Conservation (phyloP, 2,113 vertebrate genomes). For the Labrus mixtus region DNA sequence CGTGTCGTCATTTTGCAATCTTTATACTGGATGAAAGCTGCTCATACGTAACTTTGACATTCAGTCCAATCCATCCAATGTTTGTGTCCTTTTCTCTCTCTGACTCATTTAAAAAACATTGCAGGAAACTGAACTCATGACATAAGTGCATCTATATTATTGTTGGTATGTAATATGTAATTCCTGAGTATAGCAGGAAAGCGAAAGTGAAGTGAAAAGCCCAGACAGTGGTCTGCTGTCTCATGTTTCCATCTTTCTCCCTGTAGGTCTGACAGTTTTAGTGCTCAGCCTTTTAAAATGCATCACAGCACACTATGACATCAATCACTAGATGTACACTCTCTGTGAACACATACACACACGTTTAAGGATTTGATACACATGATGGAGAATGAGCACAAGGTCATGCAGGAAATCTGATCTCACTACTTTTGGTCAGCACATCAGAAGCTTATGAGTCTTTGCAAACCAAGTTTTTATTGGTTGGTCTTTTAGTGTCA, state of each 20-base stretch:
- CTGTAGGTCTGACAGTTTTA: slow-evolving; percentile 48
- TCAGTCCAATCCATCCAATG: too few relatives aligned
- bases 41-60: slow-evolving; percentile 3
- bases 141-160: slow-evolving; percentile 16
- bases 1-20: slow-evolving; percentile 9
- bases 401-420: too few relatives aligned
- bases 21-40: not conserved
- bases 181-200: too few relatives aligned
- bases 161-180: slow-evolving; percentile 34
- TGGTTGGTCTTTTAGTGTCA: too few relatives aligned
- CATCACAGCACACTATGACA: slow-evolving; percentile 49
- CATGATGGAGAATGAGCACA: too few relatives aligned
- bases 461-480: too few relatives aligned
- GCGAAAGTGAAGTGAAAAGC: not conserved
- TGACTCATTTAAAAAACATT: slow-evolving; percentile 2
- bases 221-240: slow-evolving; percentile 34
- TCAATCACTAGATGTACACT: slow-evolving; percentile 48
- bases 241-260: slow-evolving; percentile 37
- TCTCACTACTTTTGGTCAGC: too few relatives aligned
- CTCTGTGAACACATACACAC: slow-evolving; percentile 3
- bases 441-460: too few relatives aligned
- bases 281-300: slow-evolving; percentile 63
- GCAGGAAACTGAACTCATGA: not conserved
- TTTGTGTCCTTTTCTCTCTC: too few relatives aligned
- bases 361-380: not conserved